These are phyloP conservation scores for Potamarius usumacintae DNA, from an alignment of 2,113 vertebrate species.

Conservation along the genomic window DNA sequence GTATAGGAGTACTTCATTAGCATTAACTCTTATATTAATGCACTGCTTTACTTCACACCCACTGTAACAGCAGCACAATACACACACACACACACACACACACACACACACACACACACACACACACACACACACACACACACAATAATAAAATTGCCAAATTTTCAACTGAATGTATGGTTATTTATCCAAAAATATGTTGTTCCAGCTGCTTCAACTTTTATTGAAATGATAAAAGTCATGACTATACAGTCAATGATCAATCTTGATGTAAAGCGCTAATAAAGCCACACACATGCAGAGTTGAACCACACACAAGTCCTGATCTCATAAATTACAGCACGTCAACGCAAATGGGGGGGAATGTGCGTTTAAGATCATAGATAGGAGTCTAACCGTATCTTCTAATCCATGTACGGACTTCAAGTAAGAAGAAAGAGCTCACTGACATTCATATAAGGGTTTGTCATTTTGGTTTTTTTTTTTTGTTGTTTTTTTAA, in stretches of 20 bases:
- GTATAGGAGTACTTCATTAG: slow-evolving; percentile 39
- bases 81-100: not conserved
- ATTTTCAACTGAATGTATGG: not conserved
- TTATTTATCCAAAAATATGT: not conserved
- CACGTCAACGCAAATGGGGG: not conserved
- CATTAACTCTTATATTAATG: slow-evolving; percentile 52
- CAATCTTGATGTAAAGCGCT: not conserved
- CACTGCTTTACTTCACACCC: slow-evolving; percentile 33
- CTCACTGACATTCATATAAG: not conserved
- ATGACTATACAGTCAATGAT: not conserved
- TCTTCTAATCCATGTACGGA: not conserved
- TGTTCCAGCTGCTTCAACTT: not conserved
- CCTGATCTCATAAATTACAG: slow-evolving; percentile 28
- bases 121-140: too few relatives aligned
- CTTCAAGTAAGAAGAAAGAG: too few relatives aligned
- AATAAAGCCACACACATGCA: not conserved
- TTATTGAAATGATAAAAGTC: not conserved
- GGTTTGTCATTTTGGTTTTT: not conserved
- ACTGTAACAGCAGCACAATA: not conserved
- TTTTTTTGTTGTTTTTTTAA: too few relatives aligned
- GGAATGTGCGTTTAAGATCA: not conserved
- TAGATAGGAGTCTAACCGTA: too few relatives aligned
- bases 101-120: too few relatives aligned
- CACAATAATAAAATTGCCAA: not conserved
- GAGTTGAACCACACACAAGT: slow-evolving; percentile 6